Evolutionary conservation across 1,140 invertebrate genomes (phyloP).

Genomic region (Orius insidiosus): DNA sequence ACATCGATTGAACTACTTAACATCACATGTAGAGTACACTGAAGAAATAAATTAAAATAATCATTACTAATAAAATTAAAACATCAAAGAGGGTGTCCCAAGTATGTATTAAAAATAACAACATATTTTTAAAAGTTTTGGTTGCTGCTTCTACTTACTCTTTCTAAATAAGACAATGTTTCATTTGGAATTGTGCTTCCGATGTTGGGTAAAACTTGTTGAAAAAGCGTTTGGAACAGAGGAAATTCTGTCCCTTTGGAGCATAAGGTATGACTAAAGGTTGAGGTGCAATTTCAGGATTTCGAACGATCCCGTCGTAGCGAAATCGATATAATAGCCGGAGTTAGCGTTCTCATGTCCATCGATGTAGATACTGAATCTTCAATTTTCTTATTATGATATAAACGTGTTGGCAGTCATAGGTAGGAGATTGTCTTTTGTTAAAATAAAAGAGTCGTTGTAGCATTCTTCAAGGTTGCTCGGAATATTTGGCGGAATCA

Average conservation of each 20-base stretch:
- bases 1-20: constrained; percentile 51
- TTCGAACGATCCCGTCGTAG: constrained; percentile 39
- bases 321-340: constrained; percentile 35
- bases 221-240: constrained; percentile 37
- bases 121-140: no score
- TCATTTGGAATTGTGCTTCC: constrained; percentile 26
- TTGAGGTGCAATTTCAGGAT: constrained; percentile 26
- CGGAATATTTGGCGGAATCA: constrained; percentile 6
- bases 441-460: constrained; percentile 33
- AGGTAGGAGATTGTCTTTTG: constrained; percentile 46
- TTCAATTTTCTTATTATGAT: constrained; percentile 57
- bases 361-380: constrained; percentile 26
- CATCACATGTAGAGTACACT: constrained; percentile 62
- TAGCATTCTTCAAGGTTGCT: constrained; percentile 44
- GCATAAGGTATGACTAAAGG: constrained; percentile 35
- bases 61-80: no score
- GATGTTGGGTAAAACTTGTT: constrained; percentile 33
- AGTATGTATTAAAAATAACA: no score
- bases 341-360: constrained; percentile 37
- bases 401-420: constrained; percentile 49
- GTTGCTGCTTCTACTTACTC: no score
- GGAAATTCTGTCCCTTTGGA: constrained; percentile 37
- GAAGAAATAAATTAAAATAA: no score
- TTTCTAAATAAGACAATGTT: constrained; percentile 38
- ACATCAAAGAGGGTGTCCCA: no score